Conservation (phyloP, 2,797 vertebrate species). For the Enteromius fasciolatus region DNA sequence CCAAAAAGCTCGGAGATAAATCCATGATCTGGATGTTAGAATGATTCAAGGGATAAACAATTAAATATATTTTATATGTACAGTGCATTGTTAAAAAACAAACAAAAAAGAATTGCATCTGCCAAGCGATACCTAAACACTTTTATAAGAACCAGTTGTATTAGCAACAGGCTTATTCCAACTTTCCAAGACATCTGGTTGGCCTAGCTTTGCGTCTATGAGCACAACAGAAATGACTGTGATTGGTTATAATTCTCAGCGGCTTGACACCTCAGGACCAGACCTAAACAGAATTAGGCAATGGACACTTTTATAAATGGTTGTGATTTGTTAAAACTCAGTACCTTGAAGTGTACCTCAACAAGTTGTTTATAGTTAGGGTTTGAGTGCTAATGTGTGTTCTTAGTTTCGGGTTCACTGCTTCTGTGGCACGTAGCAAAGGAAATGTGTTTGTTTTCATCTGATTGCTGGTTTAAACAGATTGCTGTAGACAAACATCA, state of each 20-base stretch:
- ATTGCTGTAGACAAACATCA: constrained; percentile 30
- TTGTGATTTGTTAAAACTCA: not conserved
- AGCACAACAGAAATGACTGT: not conserved
- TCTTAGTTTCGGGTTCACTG: constrained; percentile 34
- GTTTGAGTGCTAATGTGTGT: constrained; percentile 40
- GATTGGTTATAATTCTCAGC: not conserved
- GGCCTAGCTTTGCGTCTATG: not conserved
- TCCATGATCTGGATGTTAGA: not conserved
- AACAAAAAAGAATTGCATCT: not conserved
- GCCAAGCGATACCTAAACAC: not conserved
- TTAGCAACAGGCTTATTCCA: not conserved
- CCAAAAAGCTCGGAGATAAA: not conserved
- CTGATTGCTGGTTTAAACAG: constrained; percentile 8
- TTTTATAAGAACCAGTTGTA: not conserved
- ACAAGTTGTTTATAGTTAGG: constrained; percentile 21
- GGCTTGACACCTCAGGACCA: not conserved
- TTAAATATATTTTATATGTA: not conserved
- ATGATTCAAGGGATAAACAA: not conserved
- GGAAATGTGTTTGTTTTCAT: constrained; percentile 11
- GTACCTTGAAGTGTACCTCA: constrained; percentile 14
- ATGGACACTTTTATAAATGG: not conserved
- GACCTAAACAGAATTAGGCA: not conserved
- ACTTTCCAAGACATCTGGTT: not conserved
- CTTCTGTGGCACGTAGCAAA: not conserved
- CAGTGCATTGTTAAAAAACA: not conserved